Base-by-base conservation (phyloP, 2,888 invertebrate species). In the Thalpophila matura region DNA sequence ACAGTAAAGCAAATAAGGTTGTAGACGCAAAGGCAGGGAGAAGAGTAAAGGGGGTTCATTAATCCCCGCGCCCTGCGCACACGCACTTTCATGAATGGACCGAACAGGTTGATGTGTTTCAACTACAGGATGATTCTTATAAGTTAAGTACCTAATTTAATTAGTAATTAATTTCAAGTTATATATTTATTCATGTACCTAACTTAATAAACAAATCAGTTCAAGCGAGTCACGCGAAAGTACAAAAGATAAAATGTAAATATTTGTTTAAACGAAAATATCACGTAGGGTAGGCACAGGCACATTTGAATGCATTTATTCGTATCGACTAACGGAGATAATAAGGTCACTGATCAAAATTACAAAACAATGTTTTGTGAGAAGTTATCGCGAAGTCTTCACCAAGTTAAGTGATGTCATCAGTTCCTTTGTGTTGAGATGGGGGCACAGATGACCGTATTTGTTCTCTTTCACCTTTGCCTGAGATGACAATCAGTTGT, bases 51-150 rank as follows among this genome's bases (percentile, higher is more conserved):
- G 91, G 90, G 91, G 91, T 93, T 93, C 94, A 94, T 95, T 94
- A 94, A 94, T 94, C 94, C 94, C 94, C 94, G 92, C 94, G 92
- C 94, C 93, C 93, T 94, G 94, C 94, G 94, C 93, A 87, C 94
- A 93, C 94, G 94, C 94, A 95, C 94, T 95, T 94, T 95, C 93
- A 95, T 95, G 94, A 95, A 95, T 95, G 94, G 92, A 88, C 90
- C 91, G 90, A 94, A 94, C 94, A 95, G 94, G 94, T 95, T 95
- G 94, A 94, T 94, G 91, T 91, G 90, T 93, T 87, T 84, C 71
- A 73, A 77, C 78, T 89, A 95, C 88, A 93, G 93, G 89, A 20
- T 92, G 93, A 64, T 85, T 79, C 66, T 71, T 60, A 37, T 24
- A 27, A 22, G 7, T 9, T 27, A 12, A 22, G 7, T 42, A n/a